Percentiles rank a stretch among this genome's conserved stretches.
phyloP scores from a whole-genome alignment of 2,113 vertebrate genomes.

The Heteronetta atricapilla region DNA sequence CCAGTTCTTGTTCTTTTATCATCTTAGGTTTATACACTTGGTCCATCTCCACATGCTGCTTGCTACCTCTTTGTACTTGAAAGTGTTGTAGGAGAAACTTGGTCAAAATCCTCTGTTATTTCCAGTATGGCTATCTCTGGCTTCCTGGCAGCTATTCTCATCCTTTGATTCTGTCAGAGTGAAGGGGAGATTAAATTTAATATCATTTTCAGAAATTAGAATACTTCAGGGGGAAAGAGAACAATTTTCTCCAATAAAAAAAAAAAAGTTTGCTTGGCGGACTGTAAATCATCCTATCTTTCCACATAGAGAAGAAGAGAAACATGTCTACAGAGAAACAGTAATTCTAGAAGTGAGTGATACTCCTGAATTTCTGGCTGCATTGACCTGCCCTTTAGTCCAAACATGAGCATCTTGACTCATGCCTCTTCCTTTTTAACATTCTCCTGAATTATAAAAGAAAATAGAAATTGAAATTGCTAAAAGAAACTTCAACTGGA shows the following conservation, averaged over 20 bases:
- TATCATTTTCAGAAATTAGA: not conserved
- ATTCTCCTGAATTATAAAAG: not conserved
- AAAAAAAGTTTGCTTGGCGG: not conserved
- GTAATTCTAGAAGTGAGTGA: not conserved
- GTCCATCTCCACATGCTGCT: not conserved
- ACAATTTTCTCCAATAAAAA: not conserved
- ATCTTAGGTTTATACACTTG: not conserved
- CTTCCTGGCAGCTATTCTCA: not conserved
- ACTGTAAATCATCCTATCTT: not conserved
- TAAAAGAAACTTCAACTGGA: not conserved
- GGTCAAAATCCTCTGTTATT: not conserved
- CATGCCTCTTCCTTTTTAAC: not conserved
- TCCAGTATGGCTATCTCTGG: not conserved
- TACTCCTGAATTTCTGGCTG: not conserved
- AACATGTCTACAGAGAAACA: not conserved
- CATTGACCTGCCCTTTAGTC: not conserved
- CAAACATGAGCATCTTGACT: not conserved
- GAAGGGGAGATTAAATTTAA: not conserved
- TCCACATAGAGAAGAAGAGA: not conserved
- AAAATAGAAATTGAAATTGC: not conserved
- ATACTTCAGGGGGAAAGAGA: not conserved
- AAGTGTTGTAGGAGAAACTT: not conserved
- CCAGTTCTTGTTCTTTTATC: rapidly evolving
- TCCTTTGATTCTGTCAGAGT: not conserved
- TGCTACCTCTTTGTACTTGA: not conserved